Base-by-base conservation (phyloP, 2,113 vertebrate species). In the Datnioides undecimradiatus region DNA sequence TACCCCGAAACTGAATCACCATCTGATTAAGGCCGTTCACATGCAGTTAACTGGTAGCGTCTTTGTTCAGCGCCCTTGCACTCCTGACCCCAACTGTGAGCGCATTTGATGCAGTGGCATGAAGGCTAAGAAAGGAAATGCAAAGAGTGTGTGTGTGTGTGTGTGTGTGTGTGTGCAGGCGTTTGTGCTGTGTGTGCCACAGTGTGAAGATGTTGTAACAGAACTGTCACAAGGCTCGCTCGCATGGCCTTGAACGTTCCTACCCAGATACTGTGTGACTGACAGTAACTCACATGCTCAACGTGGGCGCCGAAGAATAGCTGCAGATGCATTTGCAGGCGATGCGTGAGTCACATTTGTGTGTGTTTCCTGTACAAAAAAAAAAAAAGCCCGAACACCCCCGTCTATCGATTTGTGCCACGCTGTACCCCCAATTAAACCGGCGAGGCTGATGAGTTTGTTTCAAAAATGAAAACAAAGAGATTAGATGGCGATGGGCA, bases 361-460 rank as follows among this genome's bases (percentile, higher is more conserved):
- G 69, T 71, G 81, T 67, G 70, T 76, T 88, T 92, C 82, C 79
- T 74, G 79, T 78, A 78, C n/a, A n/a, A n/a, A n/a, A n/a, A n/a
- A n/a, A n/a, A n/a, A n/a, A n/a, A 74, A 51, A 40, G 76, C 68
- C 63, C 55, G 49, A 78, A 79, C 80, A 40, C 85, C 81, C 75
- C 67, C 79, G 6, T 62, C 38, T 81, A 88, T 91, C 48, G 85
- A 88, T 90, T 84, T 76, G 51, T 73, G 70, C 63, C 68, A 76
- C 82, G 49, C 90, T 84, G 84, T 80, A 78, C 63, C 80, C 77
- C 84, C 84, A 88, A 93, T 93, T 92, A 90, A 79, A 81, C n/a
- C 71, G n/a, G 46, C 16, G 38, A 46, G 58, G 63, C 49, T 72
- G 67, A 89, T 86, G 88, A 87, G 64, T 76, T 79, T 71, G 38